A percentile compares a stretch with the other conserved stretches of the same genome.
These are phyloP conservation scores for Norana najaformis DNA, from an alignment of 2,888 invertebrate genomes.

Conservation along the genomic window DNA sequence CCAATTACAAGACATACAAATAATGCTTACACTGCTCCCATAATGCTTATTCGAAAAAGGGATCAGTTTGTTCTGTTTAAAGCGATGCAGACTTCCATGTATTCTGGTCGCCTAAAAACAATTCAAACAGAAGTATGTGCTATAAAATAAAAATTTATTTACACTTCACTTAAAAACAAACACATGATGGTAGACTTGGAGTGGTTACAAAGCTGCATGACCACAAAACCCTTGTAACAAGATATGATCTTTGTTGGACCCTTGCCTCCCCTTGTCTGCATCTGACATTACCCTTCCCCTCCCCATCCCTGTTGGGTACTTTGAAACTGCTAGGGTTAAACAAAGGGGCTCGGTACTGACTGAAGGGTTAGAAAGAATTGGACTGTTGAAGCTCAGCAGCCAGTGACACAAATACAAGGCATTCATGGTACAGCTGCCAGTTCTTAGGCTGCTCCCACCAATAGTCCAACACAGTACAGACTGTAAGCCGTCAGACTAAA, in stretches of 20 bases:
- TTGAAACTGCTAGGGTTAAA: background rate
- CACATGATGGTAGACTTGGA: background rate
- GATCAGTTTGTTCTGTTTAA: conserved; percentile 78
- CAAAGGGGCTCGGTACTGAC: background rate
- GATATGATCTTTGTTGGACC: background rate
- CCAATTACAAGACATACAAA: background rate
- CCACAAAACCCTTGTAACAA: background rate
- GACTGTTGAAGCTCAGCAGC: background rate
- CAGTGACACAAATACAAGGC: background rate
- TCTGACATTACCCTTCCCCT: background rate
- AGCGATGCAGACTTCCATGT: conserved; percentile 85
- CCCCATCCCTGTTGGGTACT: background rate
- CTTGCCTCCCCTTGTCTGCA: background rate
- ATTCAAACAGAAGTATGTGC: background rate
- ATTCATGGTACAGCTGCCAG: background rate
- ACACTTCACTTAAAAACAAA: background rate
- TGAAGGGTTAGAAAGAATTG: background rate
- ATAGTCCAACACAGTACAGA: background rate
- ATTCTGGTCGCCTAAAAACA: conserved; percentile 75
- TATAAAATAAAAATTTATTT: conserved; percentile 17
- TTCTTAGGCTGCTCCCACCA: background rate
- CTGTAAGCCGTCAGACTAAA: background rate
- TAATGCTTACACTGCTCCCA: conserved; percentile 47
- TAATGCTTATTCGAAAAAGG: conserved; percentile 62
- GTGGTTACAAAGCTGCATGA: background rate